Conservation (phyloP, 2,113 vertebrate species). For the Charadrius vociferus region DNA sequence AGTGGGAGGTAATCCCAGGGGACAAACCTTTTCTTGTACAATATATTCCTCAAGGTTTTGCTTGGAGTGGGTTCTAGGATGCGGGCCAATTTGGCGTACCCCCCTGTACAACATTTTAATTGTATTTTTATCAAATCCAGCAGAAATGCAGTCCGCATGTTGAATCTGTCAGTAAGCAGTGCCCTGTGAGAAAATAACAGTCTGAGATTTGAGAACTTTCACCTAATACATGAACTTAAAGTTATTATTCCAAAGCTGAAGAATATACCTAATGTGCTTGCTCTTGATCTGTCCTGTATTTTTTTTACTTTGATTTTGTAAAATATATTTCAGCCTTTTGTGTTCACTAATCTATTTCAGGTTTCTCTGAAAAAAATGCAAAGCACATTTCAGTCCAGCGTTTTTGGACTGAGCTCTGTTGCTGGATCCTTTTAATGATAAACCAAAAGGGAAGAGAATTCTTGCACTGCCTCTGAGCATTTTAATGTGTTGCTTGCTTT, state of each 20-base stretch:
- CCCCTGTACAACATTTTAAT: constrained; percentile 74
- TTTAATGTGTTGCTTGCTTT: neutral
- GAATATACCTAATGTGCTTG: neutral
- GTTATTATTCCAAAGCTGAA: neutral
- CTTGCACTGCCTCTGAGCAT: neutral
- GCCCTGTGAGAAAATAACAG: constrained; percentile 24
- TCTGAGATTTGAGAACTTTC: constrained; percentile 44
- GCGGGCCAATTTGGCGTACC: constrained; percentile 75
- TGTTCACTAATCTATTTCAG: neutral
- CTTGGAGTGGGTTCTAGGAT: constrained; percentile 77
- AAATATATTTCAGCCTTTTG: neutral
- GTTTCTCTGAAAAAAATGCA: neutral
- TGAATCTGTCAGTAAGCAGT: constrained; percentile 63
- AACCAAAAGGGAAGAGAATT: neutral
- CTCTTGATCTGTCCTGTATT: neutral
- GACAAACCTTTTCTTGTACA: constrained; percentile 67
- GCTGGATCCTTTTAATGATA: neutral
- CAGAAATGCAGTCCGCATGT: constrained; percentile 67
- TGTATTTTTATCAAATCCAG: constrained; percentile 78
- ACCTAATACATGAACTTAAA: neutral
- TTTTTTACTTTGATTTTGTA: neutral
- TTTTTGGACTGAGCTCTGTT: neutral
- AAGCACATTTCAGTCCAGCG: neutral
- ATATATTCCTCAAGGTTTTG: constrained; percentile 76
- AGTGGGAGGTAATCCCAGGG: constrained; percentile 72